A percentile compares a stretch with the other conserved stretches of the same genome.
Evolutionary conservation across 2,888 invertebrate genomes (phyloP).

Genomic region (Scaptomyza cyrtandrae): DNA sequence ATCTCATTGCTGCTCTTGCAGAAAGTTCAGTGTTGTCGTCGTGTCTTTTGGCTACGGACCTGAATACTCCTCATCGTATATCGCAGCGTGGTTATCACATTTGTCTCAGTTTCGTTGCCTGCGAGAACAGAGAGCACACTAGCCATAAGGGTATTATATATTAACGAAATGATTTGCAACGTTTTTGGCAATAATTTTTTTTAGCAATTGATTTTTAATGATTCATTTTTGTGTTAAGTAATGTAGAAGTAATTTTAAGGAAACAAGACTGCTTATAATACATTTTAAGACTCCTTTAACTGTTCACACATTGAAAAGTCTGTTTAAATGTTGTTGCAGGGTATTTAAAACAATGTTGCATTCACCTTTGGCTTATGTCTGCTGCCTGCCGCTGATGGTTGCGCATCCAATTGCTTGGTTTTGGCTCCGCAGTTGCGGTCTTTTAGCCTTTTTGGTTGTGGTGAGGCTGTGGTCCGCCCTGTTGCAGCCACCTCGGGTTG

Average conservation of each 20-base stretch:
- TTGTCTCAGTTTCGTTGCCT: conserved; percentile 73
- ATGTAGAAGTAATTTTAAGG: too few species aligned
- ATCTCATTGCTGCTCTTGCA: background rate
- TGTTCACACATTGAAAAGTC: too few species aligned
- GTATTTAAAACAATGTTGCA: conserved; percentile 3
- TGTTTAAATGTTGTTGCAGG: background rate
- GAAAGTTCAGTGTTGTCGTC: conserved; percentile 44
- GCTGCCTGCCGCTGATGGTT: conserved; percentile 32
- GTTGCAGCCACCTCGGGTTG: conserved; percentile 69
- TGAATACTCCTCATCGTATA: conserved; percentile 59
- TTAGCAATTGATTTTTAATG: background rate
- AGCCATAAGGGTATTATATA: background rate
- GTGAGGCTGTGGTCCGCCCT: conserved; percentile 28
- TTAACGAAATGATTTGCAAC: background rate
- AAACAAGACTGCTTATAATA: too few species aligned
- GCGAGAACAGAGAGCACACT: conserved; percentile 29
- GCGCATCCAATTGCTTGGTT: conserved; percentile 62
- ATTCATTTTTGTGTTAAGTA: too few species aligned
- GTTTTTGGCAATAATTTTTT: background rate
- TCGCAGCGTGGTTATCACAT: conserved; percentile 81
- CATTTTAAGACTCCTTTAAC: background rate
- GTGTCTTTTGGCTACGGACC: conserved; percentile 59
- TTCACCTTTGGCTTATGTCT: background rate
- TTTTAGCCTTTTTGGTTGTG: conserved; percentile 7
- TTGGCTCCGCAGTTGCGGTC: conserved; percentile 33